A percentile compares a stretch with the other conserved stretches of the same genome.
phyloP scores from a whole-genome alignment of 35 echinoderm and acorn worm genomes.

The Ophiothrix spiculata region DNA sequence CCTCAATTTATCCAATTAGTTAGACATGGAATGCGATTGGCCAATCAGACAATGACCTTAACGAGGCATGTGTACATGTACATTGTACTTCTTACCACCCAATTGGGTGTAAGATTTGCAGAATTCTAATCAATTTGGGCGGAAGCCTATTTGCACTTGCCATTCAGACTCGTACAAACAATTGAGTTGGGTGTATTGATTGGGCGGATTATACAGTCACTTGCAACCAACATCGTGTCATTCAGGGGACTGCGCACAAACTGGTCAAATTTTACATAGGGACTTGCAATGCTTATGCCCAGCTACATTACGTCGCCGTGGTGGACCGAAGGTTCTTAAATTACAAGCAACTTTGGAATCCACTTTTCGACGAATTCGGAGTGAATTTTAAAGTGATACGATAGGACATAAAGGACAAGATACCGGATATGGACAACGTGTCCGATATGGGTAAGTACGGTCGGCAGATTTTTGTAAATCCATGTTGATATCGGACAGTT shows the following conservation, averaged over 20 bases:
- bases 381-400: background rate
- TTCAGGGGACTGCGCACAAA: background rate
- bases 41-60: constrained; percentile 15
- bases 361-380: background rate
- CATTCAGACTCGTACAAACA: no score
- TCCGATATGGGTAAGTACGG: background rate
- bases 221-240: background rate
- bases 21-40: background rate
- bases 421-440: background rate
- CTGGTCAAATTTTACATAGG: background rate
- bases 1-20: background rate
- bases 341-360: background rate
- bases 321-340: background rate
- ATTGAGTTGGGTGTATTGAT: background rate
- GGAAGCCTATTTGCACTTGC: background rate
- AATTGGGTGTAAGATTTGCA: background rate
- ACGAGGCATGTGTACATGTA: constrained; percentile 2
- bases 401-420: background rate
- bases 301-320: constrained; percentile 2
- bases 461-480: background rate
- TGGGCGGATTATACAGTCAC: background rate
- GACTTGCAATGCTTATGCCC: background rate
- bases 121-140: background rate
- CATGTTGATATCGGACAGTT: background rate
- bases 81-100: background rate